Evolutionary conservation across 2,113 vertebrate species (phyloP).

Genomic region (Macheiramphus alcinus): DNA sequence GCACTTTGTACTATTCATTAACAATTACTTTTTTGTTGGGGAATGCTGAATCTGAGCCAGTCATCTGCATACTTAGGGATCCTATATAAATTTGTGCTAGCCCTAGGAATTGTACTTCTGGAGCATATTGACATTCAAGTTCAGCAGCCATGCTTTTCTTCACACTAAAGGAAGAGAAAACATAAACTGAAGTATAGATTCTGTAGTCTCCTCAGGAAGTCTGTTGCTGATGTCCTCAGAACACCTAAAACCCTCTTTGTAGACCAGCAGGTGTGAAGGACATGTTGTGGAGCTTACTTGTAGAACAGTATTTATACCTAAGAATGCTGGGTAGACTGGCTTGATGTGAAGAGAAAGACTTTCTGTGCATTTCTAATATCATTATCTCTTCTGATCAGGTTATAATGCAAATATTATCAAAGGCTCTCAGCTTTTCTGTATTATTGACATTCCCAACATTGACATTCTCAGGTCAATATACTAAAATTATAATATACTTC

Average conservation of each 20-base stretch:
- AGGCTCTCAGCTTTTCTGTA: background rate
- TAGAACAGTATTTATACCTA: background rate
- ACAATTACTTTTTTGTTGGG: background rate
- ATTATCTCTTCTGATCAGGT: slow-evolving; percentile 17
- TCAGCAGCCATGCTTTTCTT: background rate
- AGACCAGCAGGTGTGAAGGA: background rate
- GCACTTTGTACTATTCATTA: background rate
- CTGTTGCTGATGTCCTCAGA: background rate
- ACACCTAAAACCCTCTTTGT: background rate
- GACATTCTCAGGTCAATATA: slow-evolving; percentile 35
- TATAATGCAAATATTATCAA: slow-evolving; percentile 46
- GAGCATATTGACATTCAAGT: background rate
- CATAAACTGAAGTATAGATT: background rate
- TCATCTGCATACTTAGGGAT: background rate
- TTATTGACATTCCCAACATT: background rate
- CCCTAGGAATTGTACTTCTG: background rate
- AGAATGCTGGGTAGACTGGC: slow-evolving; percentile 9
- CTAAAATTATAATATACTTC: slow-evolving; percentile 28
- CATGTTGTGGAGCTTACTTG: background rate
- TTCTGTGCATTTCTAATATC: background rate
- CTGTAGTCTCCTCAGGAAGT: background rate
- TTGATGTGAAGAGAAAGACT: slow-evolving; percentile 11
- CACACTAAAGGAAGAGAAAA: background rate
- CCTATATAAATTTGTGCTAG: background rate
- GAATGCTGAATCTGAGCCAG: background rate